phyloP scores from a whole-genome alignment of 53 echinoderm and acorn worm genomes.

The Holothuria scabra region DNA sequence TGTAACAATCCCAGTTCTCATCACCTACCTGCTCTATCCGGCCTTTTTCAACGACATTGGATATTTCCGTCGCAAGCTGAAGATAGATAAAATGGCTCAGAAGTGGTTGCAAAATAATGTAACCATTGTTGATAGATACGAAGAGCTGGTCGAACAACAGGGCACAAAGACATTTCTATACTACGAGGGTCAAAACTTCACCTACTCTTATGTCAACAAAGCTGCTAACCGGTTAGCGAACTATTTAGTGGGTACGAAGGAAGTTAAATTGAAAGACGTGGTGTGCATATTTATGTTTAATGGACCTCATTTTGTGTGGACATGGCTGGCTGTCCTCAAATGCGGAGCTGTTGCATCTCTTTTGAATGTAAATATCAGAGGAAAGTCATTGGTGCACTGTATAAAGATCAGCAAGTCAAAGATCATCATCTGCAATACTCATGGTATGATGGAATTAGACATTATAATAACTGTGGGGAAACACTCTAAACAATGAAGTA shows the following conservation, averaged over 20 bases:
- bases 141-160: slow-evolving; percentile 16
- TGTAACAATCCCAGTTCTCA: background rate
- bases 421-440: slow-evolving; percentile 40
- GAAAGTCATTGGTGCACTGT: slow-evolving; percentile 72
- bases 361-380: slow-evolving; percentile 70
- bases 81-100: too few relatives aligned
- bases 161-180: slow-evolving; percentile 67
- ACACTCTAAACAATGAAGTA: slow-evolving; percentile 60
- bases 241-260: slow-evolving; percentile 14
- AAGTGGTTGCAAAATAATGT: background rate
- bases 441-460: slow-evolving; percentile 19
- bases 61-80: background rate
- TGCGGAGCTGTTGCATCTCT: slow-evolving; percentile 65
- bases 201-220: slow-evolving; percentile 74
- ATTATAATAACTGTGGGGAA: background rate
- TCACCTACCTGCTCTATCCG: slow-evolving; percentile 9
- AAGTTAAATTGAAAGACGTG: slow-evolving; percentile 57
- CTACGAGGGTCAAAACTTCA: slow-evolving; percentile 56
- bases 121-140: slow-evolving; percentile 53
- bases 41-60: background rate
- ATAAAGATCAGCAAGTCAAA: slow-evolving; percentile 67
- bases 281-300: slow-evolving; percentile 80
- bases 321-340: slow-evolving; percentile 71
- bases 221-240: slow-evolving; percentile 56
- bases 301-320: slow-evolving; percentile 72